A percentile compares a stretch with the other conserved stretches of the same genome.
Evolutionary conservation across 2,113 vertebrate species (phyloP).

Genomic region (Gobio gobio): DNA sequence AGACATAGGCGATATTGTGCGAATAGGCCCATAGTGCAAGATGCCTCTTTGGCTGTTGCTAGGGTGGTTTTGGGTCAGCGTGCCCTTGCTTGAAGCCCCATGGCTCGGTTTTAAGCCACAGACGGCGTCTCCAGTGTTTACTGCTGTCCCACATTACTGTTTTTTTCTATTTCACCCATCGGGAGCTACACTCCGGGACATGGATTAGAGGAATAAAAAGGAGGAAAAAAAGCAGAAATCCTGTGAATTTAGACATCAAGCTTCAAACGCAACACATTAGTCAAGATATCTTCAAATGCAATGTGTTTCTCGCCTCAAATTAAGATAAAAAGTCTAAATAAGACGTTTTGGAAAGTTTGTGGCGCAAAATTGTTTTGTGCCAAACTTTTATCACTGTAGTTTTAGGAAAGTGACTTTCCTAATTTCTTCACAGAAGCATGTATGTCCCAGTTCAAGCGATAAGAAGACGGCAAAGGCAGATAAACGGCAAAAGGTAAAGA

Average conservation of each 20-base stretch:
- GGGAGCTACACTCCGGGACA: conserved; percentile 47
- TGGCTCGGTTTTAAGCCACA: conserved; percentile 47
- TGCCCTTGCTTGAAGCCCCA: conserved; percentile 49
- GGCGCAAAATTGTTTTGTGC: not conserved
- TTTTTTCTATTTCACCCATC: conserved; percentile 27
- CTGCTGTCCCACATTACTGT: conserved; percentile 35
- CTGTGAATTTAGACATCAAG: conserved; percentile 32
- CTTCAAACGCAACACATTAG: conserved; percentile 26
- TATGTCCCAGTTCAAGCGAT: conserved; percentile 61
- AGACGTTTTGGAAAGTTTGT: conserved; percentile 1
- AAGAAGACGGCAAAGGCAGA: conserved; percentile 56
- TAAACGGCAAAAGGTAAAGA: conserved; percentile 53
- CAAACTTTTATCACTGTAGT: not conserved
- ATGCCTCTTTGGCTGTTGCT: not conserved
- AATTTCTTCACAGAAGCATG: conserved; percentile 67
- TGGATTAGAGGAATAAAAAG: conserved; percentile 52
- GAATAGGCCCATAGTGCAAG: not conserved
- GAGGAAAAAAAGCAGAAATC: conserved; percentile 9
- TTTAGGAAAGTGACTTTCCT: conserved; percentile 21
- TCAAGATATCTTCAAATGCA: conserved; percentile 38
- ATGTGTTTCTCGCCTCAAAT: conserved; percentile 6
- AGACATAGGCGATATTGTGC: not conserved
- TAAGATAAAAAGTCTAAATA: not conserved
- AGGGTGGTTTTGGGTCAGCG: conserved; percentile 19
- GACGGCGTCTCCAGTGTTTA: conserved; percentile 34